Conservation (phyloP, 2,888 invertebrate species). For the Yponomeuta evonymella region DNA sequence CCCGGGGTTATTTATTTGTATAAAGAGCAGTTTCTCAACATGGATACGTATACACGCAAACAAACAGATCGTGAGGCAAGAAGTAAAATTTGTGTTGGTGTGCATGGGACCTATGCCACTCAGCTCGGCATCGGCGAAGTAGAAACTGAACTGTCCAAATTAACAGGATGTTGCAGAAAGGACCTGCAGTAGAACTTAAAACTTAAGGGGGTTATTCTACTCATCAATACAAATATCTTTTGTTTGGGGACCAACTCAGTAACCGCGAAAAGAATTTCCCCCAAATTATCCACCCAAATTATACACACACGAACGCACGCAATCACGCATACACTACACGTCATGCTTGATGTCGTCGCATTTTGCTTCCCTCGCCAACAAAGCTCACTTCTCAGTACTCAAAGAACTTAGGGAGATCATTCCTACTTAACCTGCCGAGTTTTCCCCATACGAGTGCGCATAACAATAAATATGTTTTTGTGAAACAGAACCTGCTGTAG, state of each 20-base stretch:
- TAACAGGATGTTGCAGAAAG: no score
- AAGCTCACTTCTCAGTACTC: neutral
- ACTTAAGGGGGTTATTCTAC: no score
- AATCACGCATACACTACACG: neutral
- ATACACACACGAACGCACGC: neutral
- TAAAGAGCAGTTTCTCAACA: neutral
- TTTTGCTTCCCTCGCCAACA: neutral
- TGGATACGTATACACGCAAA: no score
- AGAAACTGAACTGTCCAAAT: no score
- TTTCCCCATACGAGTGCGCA: neutral
- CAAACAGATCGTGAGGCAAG: neutral
- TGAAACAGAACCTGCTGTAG: neutral
- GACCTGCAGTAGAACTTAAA: no score
- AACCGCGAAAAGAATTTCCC: no score
- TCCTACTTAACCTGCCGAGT: neutral
- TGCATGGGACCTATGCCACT: neutral
- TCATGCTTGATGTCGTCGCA: neutral
- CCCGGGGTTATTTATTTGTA: neutral
- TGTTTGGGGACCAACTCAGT: no score
- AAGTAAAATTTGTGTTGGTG: neutral
- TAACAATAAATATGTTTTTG: slow-evolving; percentile 8
- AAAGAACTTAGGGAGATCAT: neutral
- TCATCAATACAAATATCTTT: no score
- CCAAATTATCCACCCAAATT: no score
- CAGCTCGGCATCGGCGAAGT: no score